phyloP scores from a whole-genome alignment of 1,140 invertebrate species.

The Polypedilum pembai region DNA sequence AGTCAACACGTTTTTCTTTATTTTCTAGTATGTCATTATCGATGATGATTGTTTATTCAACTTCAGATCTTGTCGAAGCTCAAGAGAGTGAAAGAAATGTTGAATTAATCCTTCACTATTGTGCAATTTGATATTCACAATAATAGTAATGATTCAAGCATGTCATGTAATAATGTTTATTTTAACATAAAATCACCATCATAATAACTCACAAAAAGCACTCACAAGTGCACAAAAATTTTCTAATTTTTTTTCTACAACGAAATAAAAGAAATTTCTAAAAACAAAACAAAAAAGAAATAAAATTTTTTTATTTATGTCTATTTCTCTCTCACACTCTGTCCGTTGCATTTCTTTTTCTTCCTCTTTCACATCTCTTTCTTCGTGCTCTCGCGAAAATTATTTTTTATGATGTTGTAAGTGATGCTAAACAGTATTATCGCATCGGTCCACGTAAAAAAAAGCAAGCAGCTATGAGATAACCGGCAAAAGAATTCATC shows the following conservation, averaged over 20 bases:
- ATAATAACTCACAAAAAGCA: not conserved
- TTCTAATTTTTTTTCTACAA: not conserved
- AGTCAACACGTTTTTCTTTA: too few relatives aligned
- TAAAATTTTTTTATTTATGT: too few relatives aligned
- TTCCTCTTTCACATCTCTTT: not conserved
- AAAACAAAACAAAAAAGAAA: not conserved
- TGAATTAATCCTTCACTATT: too few relatives aligned
- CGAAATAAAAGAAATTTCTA: slow-evolving; percentile 17
- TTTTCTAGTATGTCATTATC: too few relatives aligned
- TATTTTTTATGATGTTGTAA: not conserved
- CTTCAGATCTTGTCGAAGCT: too few relatives aligned
- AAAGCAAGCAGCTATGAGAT: not conserved
- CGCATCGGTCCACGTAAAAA: not conserved
- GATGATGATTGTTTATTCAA: too few relatives aligned
- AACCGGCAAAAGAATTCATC: not conserved
- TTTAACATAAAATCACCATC: not conserved
- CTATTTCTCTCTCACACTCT: not conserved
- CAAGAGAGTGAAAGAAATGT: too few relatives aligned
- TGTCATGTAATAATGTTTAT: not conserved
- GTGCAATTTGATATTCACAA: too few relatives aligned
- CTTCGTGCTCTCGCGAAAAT: not conserved
- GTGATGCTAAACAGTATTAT: slow-evolving; percentile 7
- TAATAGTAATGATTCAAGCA: not conserved
- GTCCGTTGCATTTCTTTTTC: not conserved
- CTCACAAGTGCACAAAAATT: not conserved